Conservation (phyloP, 2,113 vertebrate genomes). For the Poeciliopsis turrubarensis region DNA sequence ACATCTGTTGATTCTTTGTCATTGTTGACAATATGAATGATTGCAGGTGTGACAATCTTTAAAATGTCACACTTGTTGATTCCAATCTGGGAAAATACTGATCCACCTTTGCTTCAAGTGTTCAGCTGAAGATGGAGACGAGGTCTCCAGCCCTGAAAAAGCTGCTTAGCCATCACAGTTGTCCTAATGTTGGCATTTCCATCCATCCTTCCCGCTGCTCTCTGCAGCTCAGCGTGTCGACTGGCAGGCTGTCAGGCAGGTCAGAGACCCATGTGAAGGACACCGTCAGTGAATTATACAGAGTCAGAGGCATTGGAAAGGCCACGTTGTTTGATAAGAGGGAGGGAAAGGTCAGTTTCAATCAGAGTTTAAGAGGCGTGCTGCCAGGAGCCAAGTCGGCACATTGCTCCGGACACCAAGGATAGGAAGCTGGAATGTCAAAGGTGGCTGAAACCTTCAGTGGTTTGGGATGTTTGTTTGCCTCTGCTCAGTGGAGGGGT, state of each 20-base stretch:
- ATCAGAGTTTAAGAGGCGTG: slow-evolving; percentile 44
- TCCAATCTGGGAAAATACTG: too few relatives aligned
- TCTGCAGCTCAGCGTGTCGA: neutral
- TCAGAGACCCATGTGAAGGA: slow-evolving; percentile 54
- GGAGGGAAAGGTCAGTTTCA: slow-evolving; percentile 62
- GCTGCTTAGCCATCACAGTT: slow-evolving; percentile 48
- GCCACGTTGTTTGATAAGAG: slow-evolving; percentile 54
- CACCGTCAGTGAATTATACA: slow-evolving; percentile 59
- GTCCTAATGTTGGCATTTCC: slow-evolving; percentile 56
- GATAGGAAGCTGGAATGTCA: slow-evolving; percentile 14
- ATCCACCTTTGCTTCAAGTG: slow-evolving; percentile 1
- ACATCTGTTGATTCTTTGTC: too few relatives aligned
- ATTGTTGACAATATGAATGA: too few relatives aligned
- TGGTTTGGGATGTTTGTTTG: neutral
- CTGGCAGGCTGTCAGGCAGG: slow-evolving; percentile 37
- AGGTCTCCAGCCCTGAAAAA: neutral
- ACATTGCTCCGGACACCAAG: neutral
- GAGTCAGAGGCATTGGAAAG: slow-evolving; percentile 64
- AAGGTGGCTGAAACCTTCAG: neutral
- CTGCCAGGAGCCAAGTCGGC: slow-evolving; percentile 38
- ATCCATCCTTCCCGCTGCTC: slow-evolving; percentile 24
- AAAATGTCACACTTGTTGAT: too few relatives aligned
- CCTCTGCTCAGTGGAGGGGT: too few relatives aligned
- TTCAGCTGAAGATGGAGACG: slow-evolving; percentile 51
- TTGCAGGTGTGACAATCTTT: too few relatives aligned